Base-by-base conservation (phyloP, 2,113 vertebrate genomes). In the Microtus montanus region DNA sequence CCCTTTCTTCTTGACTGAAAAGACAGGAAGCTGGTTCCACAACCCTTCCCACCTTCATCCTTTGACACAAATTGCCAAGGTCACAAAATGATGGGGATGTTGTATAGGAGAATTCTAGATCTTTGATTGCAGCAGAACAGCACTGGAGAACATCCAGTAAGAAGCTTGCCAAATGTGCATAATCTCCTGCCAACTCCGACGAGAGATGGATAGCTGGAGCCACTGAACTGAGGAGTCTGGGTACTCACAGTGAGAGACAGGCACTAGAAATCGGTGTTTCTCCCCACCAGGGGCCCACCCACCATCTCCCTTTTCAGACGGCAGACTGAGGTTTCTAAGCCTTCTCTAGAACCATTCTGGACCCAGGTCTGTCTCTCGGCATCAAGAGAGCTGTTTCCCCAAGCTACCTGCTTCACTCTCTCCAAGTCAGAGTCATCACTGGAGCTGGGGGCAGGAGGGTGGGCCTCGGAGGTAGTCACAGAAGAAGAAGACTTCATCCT, bases 381-480 rank as follows among this genome's bases (percentile, higher is more conserved):
- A 38, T 44, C 84, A 70, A 89, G 41, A 4, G 8, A 33, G n/a
- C 3, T 82, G 41, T 17, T 87, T 20, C 35, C 82, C 14, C 63
- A 92, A 58, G 77, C 35, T 96, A 99, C 99, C 98, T 99, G 99
- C 97, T 99, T 99, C 96, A 99, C 98, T 97, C 98, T 98, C 92
- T 99, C 99, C 97, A 99, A 96, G 83, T 99, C 99, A 0, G 99
- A 98, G 52, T 99, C 99, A 1, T 99, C 66, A 79, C 71, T n/a
- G 71, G 95, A 92, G 78, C 96, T 94, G 64, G 88, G 86, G 0
- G 90, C 70, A 5, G 83, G 95, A 19, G 98, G 97, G 5, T 97
- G 94, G n/a, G 98, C 98, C 71, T 98, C 98, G 0, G 96, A 95
- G 41, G 93, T 96, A 35, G 97, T 98, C 71, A 97, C 95, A 1